Conservation (phyloP, 2,113 vertebrate genomes). For the Camarhynchus parvulus region DNA sequence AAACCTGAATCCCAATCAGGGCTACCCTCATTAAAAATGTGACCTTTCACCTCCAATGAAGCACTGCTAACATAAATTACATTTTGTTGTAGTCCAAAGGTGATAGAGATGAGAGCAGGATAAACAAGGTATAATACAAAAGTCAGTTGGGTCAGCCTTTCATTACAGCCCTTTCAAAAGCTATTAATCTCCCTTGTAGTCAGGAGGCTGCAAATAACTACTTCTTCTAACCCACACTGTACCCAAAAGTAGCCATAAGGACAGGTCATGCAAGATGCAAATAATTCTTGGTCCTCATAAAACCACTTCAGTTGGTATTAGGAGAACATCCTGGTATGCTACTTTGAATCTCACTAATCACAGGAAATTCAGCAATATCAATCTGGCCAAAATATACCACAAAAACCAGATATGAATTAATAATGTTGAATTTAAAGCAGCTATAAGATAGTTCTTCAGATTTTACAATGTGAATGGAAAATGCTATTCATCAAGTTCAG, state of each 20-base stretch:
- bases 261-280: constrained; percentile 76
- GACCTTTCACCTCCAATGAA: constrained; percentile 68
- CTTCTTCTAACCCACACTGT: constrained; percentile 85
- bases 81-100: constrained; percentile 85
- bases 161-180: constrained; percentile 92
- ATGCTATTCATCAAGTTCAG: not conserved
- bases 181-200: constrained; percentile 93
- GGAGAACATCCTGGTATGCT: not conserved
- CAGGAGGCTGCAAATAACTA: constrained; percentile 90
- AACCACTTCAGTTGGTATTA: constrained; percentile 57
- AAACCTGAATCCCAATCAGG: constrained; percentile 34
- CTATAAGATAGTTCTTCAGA: not conserved
- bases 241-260: constrained; percentile 82
- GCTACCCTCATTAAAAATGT: constrained; percentile 69
- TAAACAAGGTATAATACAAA: constrained; percentile 91
- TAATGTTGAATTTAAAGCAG: not conserved
- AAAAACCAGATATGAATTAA: not conserved
- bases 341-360: not conserved
- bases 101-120: constrained; percentile 88
- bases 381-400: not conserved
- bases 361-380: not conserved
- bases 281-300: constrained; percentile 74
- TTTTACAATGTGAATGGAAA: not conserved
- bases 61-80: constrained; percentile 85
- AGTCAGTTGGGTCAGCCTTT: constrained; percentile 89